Conservation (phyloP, 2,797 vertebrate genomes). For the Spea hammondii region DNA sequence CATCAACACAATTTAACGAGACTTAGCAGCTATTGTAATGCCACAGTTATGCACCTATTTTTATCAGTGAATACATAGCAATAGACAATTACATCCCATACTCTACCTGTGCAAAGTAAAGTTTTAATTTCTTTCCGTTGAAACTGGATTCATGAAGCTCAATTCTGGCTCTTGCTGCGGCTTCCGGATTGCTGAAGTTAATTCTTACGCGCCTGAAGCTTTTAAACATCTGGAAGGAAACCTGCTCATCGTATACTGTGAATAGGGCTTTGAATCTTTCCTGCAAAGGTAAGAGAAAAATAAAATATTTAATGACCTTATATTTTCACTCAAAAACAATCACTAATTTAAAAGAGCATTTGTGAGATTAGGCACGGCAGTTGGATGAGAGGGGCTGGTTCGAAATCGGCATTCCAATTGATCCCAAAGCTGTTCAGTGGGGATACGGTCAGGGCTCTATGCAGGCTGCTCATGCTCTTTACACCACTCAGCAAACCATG, state of each 20-base stretch:
- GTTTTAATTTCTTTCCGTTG: conserved; percentile 87
- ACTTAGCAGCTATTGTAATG: too few species aligned
- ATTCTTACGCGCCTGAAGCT: conserved; percentile 95
- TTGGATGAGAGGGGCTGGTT: too few species aligned
- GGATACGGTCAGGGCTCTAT: too few species aligned
- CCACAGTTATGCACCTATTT: too few species aligned
- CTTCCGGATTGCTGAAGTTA: conserved; percentile 93
- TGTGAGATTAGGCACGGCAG: too few species aligned
- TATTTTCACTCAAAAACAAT: too few species aligned
- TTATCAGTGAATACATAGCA: not conserved
- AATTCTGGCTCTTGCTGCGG: conserved; percentile 87
- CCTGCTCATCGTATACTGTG: conserved; percentile 85
- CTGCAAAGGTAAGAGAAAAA: conserved; percentile 60
- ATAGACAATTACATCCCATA: not conserved
- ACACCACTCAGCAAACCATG: too few species aligned
- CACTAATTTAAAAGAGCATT: too few species aligned
- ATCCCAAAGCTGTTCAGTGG: too few species aligned
- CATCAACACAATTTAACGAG: too few species aligned
- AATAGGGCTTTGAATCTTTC: conserved; percentile 94
- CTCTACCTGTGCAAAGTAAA: conserved; percentile 93
- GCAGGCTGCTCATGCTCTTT: too few species aligned
- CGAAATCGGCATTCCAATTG: too few species aligned
- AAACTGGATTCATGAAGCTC: conserved; percentile 93
- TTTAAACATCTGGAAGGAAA: conserved; percentile 92
- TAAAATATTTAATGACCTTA: not conserved